Conservation (phyloP, 2,113 vertebrate species). For the Paedocypris sp. region DNA sequence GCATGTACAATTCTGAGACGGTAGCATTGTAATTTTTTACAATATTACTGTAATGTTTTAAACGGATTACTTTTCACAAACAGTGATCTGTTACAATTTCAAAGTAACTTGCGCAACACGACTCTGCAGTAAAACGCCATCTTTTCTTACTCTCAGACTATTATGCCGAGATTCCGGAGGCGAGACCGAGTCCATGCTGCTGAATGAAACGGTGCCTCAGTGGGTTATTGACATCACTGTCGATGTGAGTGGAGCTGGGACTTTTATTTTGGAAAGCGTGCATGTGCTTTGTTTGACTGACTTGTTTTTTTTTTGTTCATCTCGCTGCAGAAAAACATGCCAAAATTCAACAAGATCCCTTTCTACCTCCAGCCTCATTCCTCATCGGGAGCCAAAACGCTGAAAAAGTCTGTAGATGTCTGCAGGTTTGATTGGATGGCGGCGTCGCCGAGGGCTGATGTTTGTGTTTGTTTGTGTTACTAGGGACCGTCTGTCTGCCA, state of each 20-base stretch:
- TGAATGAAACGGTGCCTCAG: slow-evolving; percentile 95
- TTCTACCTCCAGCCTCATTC: slow-evolving; percentile 99
- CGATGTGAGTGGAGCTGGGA: slow-evolving; percentile 90
- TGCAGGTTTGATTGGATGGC: slow-evolving; percentile 38
- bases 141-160: slow-evolving; percentile 60
- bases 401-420: slow-evolving; percentile 80
- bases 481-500: slow-evolving; percentile 92
- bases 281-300: neutral
- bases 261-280: too few species aligned
- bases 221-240: slow-evolving; percentile 99
- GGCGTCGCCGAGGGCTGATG: slow-evolving; percentile 38
- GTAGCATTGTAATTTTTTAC: too few species aligned
- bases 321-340: slow-evolving; percentile 87
- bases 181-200: slow-evolving; percentile 95
- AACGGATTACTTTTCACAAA: too few species aligned
- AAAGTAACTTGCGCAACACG: too few species aligned
- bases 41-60: too few species aligned
- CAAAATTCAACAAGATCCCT: slow-evolving; percentile 99
- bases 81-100: too few species aligned
- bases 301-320: slow-evolving; percentile 39
- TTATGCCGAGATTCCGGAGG: slow-evolving; percentile 94
- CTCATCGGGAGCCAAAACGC: slow-evolving; percentile 92
- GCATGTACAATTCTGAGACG: too few species aligned
- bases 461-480: neutral
- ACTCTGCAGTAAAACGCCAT: neutral